A percentile compares a stretch with the other conserved stretches of the same genome.
These are phyloP conservation scores for Protophormia terraenovae DNA, from an alignment of 2,888 invertebrate genomes.

Conservation along the genomic window DNA sequence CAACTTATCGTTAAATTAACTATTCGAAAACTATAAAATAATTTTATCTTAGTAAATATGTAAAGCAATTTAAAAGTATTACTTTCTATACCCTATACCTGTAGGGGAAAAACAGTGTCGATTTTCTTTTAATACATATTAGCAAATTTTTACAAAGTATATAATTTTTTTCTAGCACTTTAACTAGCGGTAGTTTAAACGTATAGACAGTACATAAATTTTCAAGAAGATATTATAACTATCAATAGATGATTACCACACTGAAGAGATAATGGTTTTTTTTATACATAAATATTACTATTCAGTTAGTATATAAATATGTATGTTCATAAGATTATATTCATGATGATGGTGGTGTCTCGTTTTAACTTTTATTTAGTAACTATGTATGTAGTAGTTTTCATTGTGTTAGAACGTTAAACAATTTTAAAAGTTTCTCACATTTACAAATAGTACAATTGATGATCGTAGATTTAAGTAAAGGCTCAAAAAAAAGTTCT, in stretches of 20 bases:
- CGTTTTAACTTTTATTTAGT: constrained; percentile 4
- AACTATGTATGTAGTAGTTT: neutral
- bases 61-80: no score
- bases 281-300: neutral
- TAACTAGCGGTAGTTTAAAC: constrained; percentile 63
- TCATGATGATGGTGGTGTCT: constrained; percentile 12
- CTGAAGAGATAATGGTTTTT: constrained; percentile 47
- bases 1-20: no score
- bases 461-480: constrained; percentile 45
- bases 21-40: no score
- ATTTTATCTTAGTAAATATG: no score
- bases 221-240: constrained; percentile 64
- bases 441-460: constrained; percentile 61
- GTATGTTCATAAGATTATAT: constrained; percentile 7
- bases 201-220: constrained; percentile 59
- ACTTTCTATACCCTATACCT: neutral
- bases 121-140: neutral
- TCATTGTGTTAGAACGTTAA: constrained; percentile 9
- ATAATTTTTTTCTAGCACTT: neutral
- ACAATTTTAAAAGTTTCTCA: constrained; percentile 48
- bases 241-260: constrained; percentile 67
- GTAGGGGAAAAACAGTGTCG: neutral
- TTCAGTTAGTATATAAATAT: neutral
- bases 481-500: constrained; percentile 45
- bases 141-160: neutral